phyloP scores from a whole-genome alignment of 2,888 invertebrate genomes.

The Acleris holmiana region DNA sequence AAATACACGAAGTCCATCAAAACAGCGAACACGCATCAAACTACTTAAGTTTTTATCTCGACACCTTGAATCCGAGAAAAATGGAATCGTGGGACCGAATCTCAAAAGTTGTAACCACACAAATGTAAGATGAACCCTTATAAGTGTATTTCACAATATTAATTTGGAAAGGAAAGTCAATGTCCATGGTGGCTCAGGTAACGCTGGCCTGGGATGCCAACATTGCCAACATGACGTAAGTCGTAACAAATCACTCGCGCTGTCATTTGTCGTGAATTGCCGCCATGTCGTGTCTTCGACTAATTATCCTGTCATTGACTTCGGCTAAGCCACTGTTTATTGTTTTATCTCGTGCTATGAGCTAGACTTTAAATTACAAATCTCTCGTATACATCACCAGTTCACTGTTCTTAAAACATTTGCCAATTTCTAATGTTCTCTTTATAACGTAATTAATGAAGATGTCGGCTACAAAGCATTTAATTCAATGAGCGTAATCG shows the following conservation, averaged over 20 bases:
- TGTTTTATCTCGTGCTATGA: constrained; percentile 24
- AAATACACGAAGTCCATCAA: constrained; percentile 20
- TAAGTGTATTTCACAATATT: constrained; percentile 3
- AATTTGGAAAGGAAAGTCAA: constrained; percentile 19
- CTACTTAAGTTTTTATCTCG: constrained; percentile 38
- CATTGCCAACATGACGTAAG: constrained; percentile 19
- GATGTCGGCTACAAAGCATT: not conserved
- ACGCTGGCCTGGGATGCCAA: constrained; percentile 7
- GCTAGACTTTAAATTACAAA: constrained; percentile 25
- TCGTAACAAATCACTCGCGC: constrained; percentile 36
- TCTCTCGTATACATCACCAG: constrained; percentile 4
- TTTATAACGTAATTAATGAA: not conserved
- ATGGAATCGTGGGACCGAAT: constrained; percentile 42
- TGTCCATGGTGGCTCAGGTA: constrained; percentile 10
- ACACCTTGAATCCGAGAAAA: constrained; percentile 42
- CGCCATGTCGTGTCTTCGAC: constrained; percentile 27
- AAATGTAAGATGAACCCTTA: constrained; percentile 24
- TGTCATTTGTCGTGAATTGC: constrained; percentile 36
- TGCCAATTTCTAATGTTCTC: constrained; percentile 21
- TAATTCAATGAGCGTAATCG: too few relatives aligned
- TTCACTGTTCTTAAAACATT: constrained; percentile 13
- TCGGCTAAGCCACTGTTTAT: constrained; percentile 30
- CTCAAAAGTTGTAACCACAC: constrained; percentile 32
- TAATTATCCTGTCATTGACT: constrained; percentile 38
- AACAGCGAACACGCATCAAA: constrained; percentile 18